Conservation (phyloP, 2,888 invertebrate genomes). For the Ectobius pallidus region DNA sequence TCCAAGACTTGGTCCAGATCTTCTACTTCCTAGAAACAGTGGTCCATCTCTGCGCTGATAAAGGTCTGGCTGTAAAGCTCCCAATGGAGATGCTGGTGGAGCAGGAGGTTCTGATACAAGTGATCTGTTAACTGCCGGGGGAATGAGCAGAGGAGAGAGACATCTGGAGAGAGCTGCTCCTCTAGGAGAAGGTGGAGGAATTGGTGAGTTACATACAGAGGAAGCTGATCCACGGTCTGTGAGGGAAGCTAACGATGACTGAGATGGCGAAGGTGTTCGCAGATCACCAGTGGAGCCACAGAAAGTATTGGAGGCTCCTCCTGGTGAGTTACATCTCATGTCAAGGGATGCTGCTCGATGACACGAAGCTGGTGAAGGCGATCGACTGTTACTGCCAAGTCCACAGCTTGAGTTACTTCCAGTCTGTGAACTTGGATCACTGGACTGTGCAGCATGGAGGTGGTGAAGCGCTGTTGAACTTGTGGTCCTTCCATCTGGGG, state of each 20-base stretch:
- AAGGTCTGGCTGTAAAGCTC: constrained; percentile 85
- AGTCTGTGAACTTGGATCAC: background rate
- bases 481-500: constrained; percentile 72
- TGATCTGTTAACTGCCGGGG: constrained; percentile 56
- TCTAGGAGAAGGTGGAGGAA: constrained; percentile 18
- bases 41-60: constrained; percentile 83
- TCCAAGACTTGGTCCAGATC: constrained; percentile 73
- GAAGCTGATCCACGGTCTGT: constrained; percentile 49
- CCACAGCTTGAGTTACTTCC: background rate
- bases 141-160: constrained; percentile 78
- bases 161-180: constrained; percentile 56
- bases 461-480: constrained; percentile 47
- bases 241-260: constrained; percentile 72
- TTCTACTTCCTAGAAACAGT: constrained; percentile 69
- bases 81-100: constrained; percentile 68
- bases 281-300: constrained; percentile 52
- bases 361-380: constrained; percentile 37
- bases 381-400: constrained; percentile 22
- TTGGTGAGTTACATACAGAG: constrained; percentile 33
- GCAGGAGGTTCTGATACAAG: constrained; percentile 46
- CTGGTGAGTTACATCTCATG: constrained; percentile 68
- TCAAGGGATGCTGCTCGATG: constrained; percentile 35
- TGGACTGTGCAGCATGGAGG: constrained; percentile 3
- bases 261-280: constrained; percentile 70
- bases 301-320: constrained; percentile 48